phyloP scores from a whole-genome alignment of 2,113 vertebrate species.

The Poicephalus meyeri region DNA sequence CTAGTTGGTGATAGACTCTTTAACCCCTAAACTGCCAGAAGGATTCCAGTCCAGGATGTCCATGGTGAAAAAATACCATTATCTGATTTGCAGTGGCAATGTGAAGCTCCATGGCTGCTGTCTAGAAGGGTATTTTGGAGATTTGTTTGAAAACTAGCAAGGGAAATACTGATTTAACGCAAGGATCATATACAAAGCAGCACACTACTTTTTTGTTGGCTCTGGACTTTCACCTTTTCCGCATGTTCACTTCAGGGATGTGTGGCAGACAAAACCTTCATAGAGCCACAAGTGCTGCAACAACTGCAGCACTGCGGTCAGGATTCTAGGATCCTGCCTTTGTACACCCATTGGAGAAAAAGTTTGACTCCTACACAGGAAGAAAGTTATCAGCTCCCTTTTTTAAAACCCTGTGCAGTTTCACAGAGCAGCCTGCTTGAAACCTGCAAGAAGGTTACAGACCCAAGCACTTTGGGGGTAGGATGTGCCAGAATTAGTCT shows the following conservation, averaged over 20 bases:
- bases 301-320: background rate
- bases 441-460: background rate
- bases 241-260: background rate
- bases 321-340: background rate
- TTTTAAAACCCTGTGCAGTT: background rate
- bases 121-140: background rate
- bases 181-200: fast-evolving
- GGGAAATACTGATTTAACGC: background rate
- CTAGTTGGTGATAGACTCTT: background rate
- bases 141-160: background rate
- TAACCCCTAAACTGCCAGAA: background rate
- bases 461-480: background rate
- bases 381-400: background rate
- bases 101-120: background rate
- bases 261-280: background rate
- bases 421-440: background rate
- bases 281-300: background rate
- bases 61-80: background rate
- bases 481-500: background rate
- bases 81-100: fast-evolving
- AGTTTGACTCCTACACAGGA: background rate
- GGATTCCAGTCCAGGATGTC: background rate
- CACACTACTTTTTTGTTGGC: background rate
- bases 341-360: background rate
- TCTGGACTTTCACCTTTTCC: background rate